phyloP scores from a whole-genome alignment of 2,797 vertebrate species.

The Coregonus sp. region DNA sequence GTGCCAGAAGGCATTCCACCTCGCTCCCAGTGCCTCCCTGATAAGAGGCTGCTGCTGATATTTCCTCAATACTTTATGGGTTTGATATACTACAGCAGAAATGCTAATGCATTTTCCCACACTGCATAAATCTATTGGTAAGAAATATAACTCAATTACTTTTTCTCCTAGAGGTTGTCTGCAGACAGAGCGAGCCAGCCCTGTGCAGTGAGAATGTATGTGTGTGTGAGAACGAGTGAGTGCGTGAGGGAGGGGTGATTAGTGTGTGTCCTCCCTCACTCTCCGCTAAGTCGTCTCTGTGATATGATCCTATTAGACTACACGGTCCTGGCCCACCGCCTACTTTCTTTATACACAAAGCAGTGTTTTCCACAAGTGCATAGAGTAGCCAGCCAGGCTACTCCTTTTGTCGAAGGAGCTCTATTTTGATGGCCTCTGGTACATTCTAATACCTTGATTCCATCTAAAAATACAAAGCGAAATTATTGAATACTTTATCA shows the following conservation, averaged over 20 bases:
- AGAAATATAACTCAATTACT: background rate
- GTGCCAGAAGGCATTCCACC: background rate
- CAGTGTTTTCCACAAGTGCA: too few relatives aligned
- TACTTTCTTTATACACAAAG: constrained; percentile 59
- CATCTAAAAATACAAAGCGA: too few relatives aligned
- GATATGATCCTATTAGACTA: constrained; percentile 63
- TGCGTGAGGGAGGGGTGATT: constrained; percentile 5
- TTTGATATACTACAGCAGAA: background rate
- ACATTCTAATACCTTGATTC: too few relatives aligned
- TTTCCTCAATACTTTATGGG: background rate
- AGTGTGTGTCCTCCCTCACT: constrained; percentile 26
- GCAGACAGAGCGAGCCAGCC: background rate
- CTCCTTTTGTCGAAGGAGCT: too few relatives aligned
- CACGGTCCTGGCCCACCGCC: constrained; percentile 59
- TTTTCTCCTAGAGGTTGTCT: background rate
- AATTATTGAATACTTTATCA: too few relatives aligned
- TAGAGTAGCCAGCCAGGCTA: too few relatives aligned
- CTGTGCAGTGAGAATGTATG: background rate
- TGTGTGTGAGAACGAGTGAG: background rate
- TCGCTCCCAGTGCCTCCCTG: background rate
- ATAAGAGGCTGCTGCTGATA: background rate
- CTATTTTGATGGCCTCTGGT: too few relatives aligned
- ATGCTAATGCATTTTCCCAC: background rate
- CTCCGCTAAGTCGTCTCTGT: constrained; percentile 37
- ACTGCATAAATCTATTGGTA: background rate